Evolutionary conservation across 2,888 invertebrate genomes (phyloP), one percentile per base, ranked within the genome.

Genomic region (Trachelus troglodyta): DNA sequence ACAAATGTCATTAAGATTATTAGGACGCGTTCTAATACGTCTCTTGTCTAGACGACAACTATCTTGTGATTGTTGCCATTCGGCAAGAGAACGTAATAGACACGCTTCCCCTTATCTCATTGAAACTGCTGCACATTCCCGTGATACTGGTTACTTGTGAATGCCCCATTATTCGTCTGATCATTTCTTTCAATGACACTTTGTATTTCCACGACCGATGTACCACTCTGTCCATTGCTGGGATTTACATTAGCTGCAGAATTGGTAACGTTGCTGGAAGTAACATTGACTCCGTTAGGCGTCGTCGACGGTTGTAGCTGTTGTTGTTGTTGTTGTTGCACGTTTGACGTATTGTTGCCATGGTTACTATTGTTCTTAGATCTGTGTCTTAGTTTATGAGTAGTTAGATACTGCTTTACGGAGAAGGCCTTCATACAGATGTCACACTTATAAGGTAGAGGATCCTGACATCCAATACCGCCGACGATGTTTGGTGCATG

Each of bases 381-480:
- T 78, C 93, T 92, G 87, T 94, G 94, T 82, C 92, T 91, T 75
- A 94, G 85, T 82, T 94, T 94, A 74, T 94, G 94, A 33, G 94
- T 93, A 81, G 93, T 94, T 81, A 95, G 93, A 85, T 94, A 94
- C 88, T 94, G 94, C 80, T 94, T 92, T 80, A 94, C 94, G 1
- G 94, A 93, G 85, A 94, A 94, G 1, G 92, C 91, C 40, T 92
- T 94, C 23, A 93, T 93, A 86, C 94, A 94, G 6, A 94, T 92
- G 73, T 93, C 93, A 86, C 95, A 95, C 69, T 92, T 92, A 82
- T 94, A 94, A 0, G 94, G 92, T 75, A 91, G 82, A 1, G 91
- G 90, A 83, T 90, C 90, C 33, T 87, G 85, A 79, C 86, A 85
- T 69, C 81, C 83, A 1, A 87, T 82, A n/a, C 86, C 89, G 73